Base-by-base conservation (phyloP, 2,113 vertebrate genomes). In the Hippocampus mohnikei region DNA sequence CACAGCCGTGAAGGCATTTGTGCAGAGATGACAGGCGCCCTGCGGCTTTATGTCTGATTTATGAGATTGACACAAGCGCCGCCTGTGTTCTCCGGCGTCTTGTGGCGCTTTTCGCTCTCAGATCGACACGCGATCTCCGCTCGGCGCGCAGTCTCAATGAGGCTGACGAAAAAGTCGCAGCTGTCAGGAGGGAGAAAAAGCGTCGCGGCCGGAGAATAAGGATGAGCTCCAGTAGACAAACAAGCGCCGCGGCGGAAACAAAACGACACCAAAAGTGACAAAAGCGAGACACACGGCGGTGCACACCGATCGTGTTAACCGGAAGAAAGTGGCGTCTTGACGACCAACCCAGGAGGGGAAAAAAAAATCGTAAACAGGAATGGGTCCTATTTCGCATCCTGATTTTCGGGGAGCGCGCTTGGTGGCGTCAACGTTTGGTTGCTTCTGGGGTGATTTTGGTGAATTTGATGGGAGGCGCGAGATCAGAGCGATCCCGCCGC, bases 1-100 rank as follows among this genome's bases (percentile, higher is more conserved):
- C 56, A 12, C 40, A n/a, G 21, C 6, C 62, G 58, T 60, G 33
- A 60, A 33, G 21, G 40, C 63, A 25, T 60, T 69, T 74, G 76
- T 46, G 1, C 25, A 20, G 48, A 66, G 58, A 73, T 56, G 66
- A 63, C 70, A 65, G 63, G 42, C 63, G 25, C 63, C 63, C 63
- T 5, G 23, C 48, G 63, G 63, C 42, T 65, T 65, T 25, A 13
- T 44, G 41, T 65, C 63, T 46, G 63, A 65, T 65, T 65, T 46
- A 48, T 46, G 63, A 65, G 63, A 65, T 65, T 65, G 63, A 65
- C 63, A 65, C 63, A 27, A 46, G n/a, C 41, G 15, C 42, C 13
- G 63, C 9, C 42, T 18, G 63, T 27, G 41, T 65, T 65, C 62
- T 44, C 41, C 62, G 16, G 18, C 15, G 62, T 64, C 62, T 64